Evolutionary conservation across 2,888 invertebrate species (phyloP), one percentile per base, ranked within the genome.

Genomic region (Gymnoscelis rufifasciata): DNA sequence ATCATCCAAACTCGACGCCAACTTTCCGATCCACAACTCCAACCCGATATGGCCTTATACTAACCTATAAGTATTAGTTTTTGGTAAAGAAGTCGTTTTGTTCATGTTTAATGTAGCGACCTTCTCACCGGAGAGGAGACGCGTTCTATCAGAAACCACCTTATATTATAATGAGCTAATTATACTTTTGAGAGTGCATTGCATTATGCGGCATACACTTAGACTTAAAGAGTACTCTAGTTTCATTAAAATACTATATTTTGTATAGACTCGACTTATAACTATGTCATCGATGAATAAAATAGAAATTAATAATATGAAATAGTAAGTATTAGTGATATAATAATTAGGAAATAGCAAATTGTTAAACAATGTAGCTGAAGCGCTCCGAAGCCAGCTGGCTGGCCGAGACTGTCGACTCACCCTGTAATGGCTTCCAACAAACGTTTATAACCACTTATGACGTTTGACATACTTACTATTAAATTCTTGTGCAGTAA

Each of bases 401-500:
- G 30, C 26, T 38, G 19, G 36, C 24, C 26, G 12, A 42, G 44
- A 37, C 44, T 36, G 30, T 37, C 26, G 38, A 40, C 38, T 27
- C 38, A 5, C 26, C 11, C 28, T 52, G 48, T 48, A 41, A 49
- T 29, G 37, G 14, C 41, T 42, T 39, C 28, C 38, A 36, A 38
- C 28, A 38, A 44, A 41, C 44, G 41, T 44, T 8, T 23, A 40
- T 26, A 13, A 49, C 4, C 23, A 37, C 39, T 19, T 19, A 19
- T 19, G 8, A 31, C 31, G 31, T 50, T 45, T 47, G 31, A 37
- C 29, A 44, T 47, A 19, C 2, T 19, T 47, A 19, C 2, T 19
- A 50, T 45, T 47, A 38, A 42, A 44, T 44, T 38, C 36, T 39
- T 50, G 50, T 53, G 47, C 50, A 49, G 43, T 41, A 12, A 43